Evolutionary conservation across 2,113 vertebrate species (phyloP), one percentile per base, ranked within the genome.

Genomic region (Lasiurus borealis): DNA sequence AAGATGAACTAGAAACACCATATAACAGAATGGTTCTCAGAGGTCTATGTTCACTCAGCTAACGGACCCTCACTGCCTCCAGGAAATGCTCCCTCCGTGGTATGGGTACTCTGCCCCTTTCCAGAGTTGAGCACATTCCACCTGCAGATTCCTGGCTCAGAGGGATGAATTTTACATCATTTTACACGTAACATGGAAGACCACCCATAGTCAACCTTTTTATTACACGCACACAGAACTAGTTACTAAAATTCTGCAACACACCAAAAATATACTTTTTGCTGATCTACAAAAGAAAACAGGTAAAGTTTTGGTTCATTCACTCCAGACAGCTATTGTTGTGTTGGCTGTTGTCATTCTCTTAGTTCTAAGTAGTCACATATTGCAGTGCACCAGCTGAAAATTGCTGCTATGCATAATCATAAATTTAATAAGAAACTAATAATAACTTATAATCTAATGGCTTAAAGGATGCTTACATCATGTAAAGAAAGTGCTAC

Each of bases 81-180:
- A 1, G 27, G 27, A 5, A 64, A 64, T 64, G 62, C 0, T 25
- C 62, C 4, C 0, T 64, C 62, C 62, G 29, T 29, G 25, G 62
- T 12, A 10, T 1, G 3, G 10, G 2, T 29, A 29, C 27, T 27
- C 62, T 0, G 1, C 59, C 62, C 62, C 4, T 31, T 31, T 12
- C 62, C 25, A 31, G 62, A 31, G 29, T 64, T 3, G 27, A 31
- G 62, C 27, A 31, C 27, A 14, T 64, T 29, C 62, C 25, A 29
- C 62, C 27, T 29, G 11, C 11, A 64, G 27, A 11, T 64, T 64
- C 62, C 11, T 29, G 10, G 62, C 29, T 14, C 62, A 64, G 11
- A 64, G 13, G 11, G 6, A 31, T 64, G 62, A 29, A 14, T 27
- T 64, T 64, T 31, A 13, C 2, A 14, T 64, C 11, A 64, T 64